Base-by-base conservation (phyloP, 1,140 invertebrate species). In the Panulirus ornatus region DNA sequence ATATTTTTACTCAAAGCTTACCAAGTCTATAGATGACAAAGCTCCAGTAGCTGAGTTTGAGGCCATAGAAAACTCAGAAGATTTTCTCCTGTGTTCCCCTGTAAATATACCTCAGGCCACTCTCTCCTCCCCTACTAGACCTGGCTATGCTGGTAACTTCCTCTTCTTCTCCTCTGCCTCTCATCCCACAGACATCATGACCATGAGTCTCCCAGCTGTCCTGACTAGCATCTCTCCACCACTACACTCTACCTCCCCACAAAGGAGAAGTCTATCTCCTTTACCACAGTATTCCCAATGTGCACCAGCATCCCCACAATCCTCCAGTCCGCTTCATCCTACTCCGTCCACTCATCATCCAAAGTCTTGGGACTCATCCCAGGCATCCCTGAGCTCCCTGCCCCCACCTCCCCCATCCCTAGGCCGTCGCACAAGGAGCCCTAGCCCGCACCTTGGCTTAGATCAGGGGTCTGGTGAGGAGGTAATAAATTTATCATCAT, bases 1-100 rank as follows among this genome's bases (percentile, higher is more conserved):
- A 40, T 91, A 91, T 85, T 91, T 91, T 81, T 91, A 91, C 54
- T 91, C 91, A 16, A 86, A 88, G 47, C 82, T 91, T 34, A 89
- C 82, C 22, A 76, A 85, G 75, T 91, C 91, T 11, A 40, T 84
- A 34, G 91, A 89, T 70, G 75, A 82, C 16, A 71, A 51, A 38
- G 36, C 66, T 22, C 88, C 71, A 40, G 63, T 83, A 40, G 78
- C 88, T 58, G 88, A 82, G 51, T 83, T 83, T 83, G 88, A 89
- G 63, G 88, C 88, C 47, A 73, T 84, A 22, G 91, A 88, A 47
- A 79, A 76, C 38, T 58, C 78, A 16, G 91, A 89, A n/a, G 78
- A 40, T 34, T 66, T 42, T 42, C 76, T 30, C 76, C 40, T 79
- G 11, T 47, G 40, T 79, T 79, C 42, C 27, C 76, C 42, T 79